A percentile compares a stretch with the other conserved stretches of the same genome.
phyloP scores from a whole-genome alignment of 2,113 vertebrate species.

The Cnemophilus loriae region DNA sequence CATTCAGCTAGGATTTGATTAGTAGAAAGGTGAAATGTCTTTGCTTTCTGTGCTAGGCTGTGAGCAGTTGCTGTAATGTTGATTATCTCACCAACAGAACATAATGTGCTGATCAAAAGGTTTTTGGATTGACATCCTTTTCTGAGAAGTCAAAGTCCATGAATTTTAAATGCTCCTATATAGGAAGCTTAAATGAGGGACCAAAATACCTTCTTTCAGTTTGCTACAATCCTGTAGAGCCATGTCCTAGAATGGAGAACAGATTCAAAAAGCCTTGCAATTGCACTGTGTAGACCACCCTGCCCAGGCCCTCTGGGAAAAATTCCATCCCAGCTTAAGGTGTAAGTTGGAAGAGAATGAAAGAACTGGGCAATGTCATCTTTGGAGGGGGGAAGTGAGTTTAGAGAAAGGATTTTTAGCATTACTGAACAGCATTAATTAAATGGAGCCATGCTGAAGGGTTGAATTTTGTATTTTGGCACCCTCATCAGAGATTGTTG shows the following conservation, averaged over 20 bases:
- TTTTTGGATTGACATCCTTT: background rate
- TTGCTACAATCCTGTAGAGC: background rate
- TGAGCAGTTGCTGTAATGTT: background rate
- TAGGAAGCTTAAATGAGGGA: background rate
- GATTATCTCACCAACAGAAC: background rate
- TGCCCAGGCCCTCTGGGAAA: background rate
- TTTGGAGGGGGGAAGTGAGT: rapidly evolving
- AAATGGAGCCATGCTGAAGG: background rate
- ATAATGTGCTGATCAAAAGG: background rate
- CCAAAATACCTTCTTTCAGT: background rate
- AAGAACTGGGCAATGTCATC: background rate
- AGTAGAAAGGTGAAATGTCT: background rate
- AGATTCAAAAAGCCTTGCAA: background rate
- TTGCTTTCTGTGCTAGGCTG: background rate
- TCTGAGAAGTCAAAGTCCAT: background rate
- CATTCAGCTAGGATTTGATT: background rate
- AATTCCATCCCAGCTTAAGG: background rate
- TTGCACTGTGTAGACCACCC: rapidly evolving
- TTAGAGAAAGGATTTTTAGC: background rate
- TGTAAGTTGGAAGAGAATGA: background rate
- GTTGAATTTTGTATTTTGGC: background rate
- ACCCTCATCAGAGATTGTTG: background rate
- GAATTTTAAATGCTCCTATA: background rate
- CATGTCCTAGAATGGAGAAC: background rate
- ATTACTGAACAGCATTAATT: background rate